Evolutionary conservation across 2,888 invertebrate species (phyloP).

Genomic region (Agrochola litura): DNA sequence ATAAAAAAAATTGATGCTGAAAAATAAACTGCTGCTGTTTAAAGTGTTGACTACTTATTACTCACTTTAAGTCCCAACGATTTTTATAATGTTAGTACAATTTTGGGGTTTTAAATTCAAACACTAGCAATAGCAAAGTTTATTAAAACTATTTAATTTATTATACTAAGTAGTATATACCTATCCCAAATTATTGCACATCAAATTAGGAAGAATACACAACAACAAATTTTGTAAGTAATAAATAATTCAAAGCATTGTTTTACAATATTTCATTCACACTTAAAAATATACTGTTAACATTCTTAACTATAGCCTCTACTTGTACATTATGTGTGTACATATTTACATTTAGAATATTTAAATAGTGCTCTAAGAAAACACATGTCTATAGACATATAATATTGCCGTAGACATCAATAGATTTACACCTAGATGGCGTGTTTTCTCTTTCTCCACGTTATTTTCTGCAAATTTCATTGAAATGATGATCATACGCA

Average conservation of each 20-base stretch:
- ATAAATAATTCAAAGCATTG: constrained; percentile 67
- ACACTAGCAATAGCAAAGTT: constrained; percentile 38
- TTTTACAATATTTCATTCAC: constrained; percentile 46
- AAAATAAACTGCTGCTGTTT: not conserved
- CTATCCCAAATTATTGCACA: constrained; percentile 81
- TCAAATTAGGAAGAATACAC: constrained; percentile 69
- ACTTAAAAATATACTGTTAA: constrained; percentile 34
- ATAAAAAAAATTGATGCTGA: not conserved
- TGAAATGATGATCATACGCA: not conserved
- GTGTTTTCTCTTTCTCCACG: not conserved
- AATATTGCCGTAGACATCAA: not conserved
- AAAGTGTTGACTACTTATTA: not conserved
- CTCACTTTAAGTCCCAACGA: not conserved
- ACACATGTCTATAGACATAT: not conserved
- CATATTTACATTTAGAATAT: constrained; percentile 37
- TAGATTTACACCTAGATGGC: not conserved
- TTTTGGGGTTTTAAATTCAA: constrained; percentile 23
- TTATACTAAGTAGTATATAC: constrained; percentile 56
- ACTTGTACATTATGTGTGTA: constrained; percentile 2
- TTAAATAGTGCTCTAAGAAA: not conserved
- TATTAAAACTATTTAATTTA: constrained; percentile 65
- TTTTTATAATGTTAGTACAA: not conserved
- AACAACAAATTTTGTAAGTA: constrained; percentile 69
- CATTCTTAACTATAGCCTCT: constrained; percentile 22
- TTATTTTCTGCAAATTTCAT: not conserved